Percentiles rank a stretch among this genome's conserved stretches.
Conservation (phyloP, 1,140 invertebrate genomes). For the Papilio dardanus region DNA sequence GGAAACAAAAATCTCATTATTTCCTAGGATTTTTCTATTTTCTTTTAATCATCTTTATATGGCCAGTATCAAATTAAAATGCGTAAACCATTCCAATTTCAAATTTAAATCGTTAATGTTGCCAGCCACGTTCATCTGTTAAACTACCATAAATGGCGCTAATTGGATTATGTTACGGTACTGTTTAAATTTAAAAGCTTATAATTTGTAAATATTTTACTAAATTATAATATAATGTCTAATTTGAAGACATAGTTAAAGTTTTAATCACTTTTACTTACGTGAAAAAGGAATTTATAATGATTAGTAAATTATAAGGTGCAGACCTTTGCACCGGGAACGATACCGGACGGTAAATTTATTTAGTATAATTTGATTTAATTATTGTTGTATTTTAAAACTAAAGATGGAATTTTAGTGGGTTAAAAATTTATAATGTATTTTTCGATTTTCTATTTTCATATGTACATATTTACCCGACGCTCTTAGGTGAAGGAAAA, state of each 20-base stretch:
- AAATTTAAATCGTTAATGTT: conserved; percentile 24
- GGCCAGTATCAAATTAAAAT: not conserved
- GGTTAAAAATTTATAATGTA: no score
- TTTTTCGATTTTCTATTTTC: no score
- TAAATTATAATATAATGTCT: not conserved
- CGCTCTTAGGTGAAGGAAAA: no score
- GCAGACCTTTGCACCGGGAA: no score
- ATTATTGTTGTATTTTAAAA: no score
- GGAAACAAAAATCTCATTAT: no score
- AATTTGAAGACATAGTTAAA: not conserved
- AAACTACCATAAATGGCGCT: conserved; percentile 22
- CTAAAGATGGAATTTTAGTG: no score
- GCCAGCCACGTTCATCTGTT: conserved; percentile 27
- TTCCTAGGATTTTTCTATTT: no score
- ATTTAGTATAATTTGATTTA: no score
- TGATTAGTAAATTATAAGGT: no score
- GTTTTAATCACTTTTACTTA: not conserved
- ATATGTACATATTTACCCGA: no score
- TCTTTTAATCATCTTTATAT: not conserved
- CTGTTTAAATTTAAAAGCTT: conserved; percentile 26
- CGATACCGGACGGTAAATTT: no score
- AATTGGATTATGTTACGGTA: conserved; percentile 23
- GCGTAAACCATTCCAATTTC: conserved; percentile 32
- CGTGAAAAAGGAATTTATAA: not conserved
- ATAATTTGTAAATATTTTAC: not conserved